Base-by-base conservation (phyloP, 2,797 vertebrate genomes). In the Orientallactaga sibirica region DNA sequence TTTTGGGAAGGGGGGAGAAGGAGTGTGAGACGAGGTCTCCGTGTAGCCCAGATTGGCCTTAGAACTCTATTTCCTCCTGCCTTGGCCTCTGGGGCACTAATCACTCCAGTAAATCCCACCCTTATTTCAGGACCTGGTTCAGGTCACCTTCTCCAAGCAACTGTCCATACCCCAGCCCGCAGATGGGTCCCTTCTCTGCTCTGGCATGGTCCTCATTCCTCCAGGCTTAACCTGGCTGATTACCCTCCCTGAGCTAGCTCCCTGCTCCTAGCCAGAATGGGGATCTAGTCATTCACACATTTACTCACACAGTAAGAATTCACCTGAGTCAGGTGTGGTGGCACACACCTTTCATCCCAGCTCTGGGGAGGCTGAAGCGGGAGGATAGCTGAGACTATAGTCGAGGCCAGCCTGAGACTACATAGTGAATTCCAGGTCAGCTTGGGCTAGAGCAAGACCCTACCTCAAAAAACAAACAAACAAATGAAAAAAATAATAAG, bases 201-300 rank as follows among this genome's bases (percentile, higher is more conserved):
- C 27, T n/a, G 3, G 7, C 18, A 4, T 10, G 19, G 29, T 52
- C n/a, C 22, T 43, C 6, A 7, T n/a, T 70, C 67, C 29, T 41
- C 22, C 0, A 2, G 5, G 20, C 18, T 61, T 67, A 55, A 52
- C 48, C 68, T 27, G 22, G 0, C 22, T 15, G 2, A 16, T 48
- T 33, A 10, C 4, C 81, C 27, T 70, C 15, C 33, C 33, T 14
- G 24, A 61, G n/a, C 29, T n/a, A 61, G n/a, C 29, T n/a, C 58
- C 61, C 41, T 93, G 25, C 55, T 93, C 33, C 48, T 77, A n/a
- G 25, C 20, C 58, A 93, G 66, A 62, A 4, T 4, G 4, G 3
- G 64, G 52, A 66, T 70, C 43, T 20, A 20, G 6, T 58, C 37
- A n/a, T 14, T 41, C 64, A 43, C 2, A 22, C 41, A 37, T 33